phyloP scores from a whole-genome alignment of 2,113 vertebrate species.

The Mustela lutreola region DNA sequence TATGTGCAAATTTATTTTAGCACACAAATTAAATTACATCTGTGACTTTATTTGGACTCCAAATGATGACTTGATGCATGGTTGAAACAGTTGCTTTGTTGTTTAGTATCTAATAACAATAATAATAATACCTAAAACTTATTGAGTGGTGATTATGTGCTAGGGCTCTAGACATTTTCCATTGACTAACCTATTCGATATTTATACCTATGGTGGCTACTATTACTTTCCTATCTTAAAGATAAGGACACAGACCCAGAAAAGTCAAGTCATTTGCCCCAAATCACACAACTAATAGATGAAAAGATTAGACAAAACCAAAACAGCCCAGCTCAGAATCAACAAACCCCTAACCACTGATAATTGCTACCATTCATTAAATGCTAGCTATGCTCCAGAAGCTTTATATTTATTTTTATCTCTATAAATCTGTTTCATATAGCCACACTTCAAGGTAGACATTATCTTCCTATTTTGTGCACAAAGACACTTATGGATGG shows the following conservation, averaged over 20 bases:
- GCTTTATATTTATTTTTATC: conserved; percentile 16
- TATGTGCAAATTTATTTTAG: conserved; percentile 36
- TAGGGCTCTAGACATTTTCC: background rate
- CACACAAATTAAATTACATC: conserved; percentile 43
- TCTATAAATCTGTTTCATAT: background rate
- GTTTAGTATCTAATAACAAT: conserved; percentile 32
- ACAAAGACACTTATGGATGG: background rate
- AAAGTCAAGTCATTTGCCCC: background rate
- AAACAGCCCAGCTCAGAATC: background rate
- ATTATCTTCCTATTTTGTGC: conserved; percentile 21
- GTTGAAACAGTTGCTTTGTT: conserved; percentile 6
- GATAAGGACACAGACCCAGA: background rate
- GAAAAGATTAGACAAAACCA: background rate
- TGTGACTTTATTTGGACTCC: conserved; percentile 40
- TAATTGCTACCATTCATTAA: background rate
- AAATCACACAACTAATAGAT: conserved; percentile 12
- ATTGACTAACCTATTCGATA: conserved; percentile 1
- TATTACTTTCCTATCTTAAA: background rate
- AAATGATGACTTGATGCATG: background rate
- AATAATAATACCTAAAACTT: background rate
- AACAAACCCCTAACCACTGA: background rate
- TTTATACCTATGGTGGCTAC: background rate
- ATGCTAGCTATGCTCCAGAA: background rate
- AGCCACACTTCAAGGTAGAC: background rate
- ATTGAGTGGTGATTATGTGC: background rate